phyloP scores from a whole-genome alignment of 2,797 vertebrate genomes.

The Eulemur mongoz region DNA sequence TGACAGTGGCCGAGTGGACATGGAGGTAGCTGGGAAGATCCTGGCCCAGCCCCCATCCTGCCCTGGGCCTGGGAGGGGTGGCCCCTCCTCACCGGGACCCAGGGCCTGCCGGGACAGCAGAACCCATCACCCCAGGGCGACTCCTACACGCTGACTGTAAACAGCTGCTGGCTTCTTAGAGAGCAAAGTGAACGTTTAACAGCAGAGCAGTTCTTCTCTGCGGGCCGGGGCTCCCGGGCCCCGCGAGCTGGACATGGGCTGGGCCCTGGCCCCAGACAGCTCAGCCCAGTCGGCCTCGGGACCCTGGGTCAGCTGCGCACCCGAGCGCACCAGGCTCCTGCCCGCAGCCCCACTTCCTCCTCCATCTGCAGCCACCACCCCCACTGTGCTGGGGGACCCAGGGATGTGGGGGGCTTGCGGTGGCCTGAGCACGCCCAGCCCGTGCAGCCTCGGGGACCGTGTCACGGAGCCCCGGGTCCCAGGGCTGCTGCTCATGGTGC shows the following conservation, averaged over 20 bases:
- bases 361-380: not conserved
- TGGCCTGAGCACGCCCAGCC: not conserved
- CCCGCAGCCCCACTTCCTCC: not conserved
- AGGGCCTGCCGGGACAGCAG: not conserved
- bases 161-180: constrained; percentile 56
- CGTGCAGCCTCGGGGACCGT: not conserved
- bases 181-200: constrained; percentile 59
- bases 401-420: not conserved
- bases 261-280: accelerated
- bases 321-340: not conserved
- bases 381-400: not conserved
- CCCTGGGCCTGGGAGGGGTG: not conserved
- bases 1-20: not conserved
- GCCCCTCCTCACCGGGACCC: not conserved
- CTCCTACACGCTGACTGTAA: not conserved
- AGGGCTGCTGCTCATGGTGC: not conserved
- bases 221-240: not conserved
- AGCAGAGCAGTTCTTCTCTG: not conserved
- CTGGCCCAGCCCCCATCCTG: not conserved
- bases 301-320: not conserved
- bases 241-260: not conserved
- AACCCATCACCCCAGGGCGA: not conserved
- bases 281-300: accelerated
- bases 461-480: not conserved
- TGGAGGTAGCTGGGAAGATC: not conserved